Evolutionary conservation across 37 sponge, comb jelly and placozoan genomes (phyloP), one percentile per base, ranked within the genome.

Genomic region (Beroe forskalii): DNA sequence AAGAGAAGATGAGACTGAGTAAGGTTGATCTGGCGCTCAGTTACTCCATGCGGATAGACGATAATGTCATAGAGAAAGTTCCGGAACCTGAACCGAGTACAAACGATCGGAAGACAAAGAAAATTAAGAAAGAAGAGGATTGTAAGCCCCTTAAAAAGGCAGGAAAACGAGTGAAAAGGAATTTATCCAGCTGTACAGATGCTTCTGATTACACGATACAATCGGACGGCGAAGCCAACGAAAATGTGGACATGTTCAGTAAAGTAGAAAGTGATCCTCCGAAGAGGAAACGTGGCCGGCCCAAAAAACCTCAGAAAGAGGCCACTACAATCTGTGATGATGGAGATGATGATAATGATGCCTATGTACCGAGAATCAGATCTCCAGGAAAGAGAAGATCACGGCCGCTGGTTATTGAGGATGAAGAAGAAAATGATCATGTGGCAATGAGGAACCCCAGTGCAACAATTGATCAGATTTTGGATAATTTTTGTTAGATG

Each of bases 1-100:
- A 80, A 44, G 86, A 80, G 42, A 80, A 80, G 86, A 80, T 48
- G 8, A 0, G 86, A 25, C 55, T 80, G 0, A 37, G 38, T 44
- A 80, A 80, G 55, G 27, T 80, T 25, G 86, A 80, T 37, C 20
- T 80, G 86, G 86, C 86, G 12, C 86, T 80, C 38, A 80, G 55
- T 43, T 80, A 80, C 55, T 41, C 86, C 22, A 41, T 80, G 55
- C 12, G 55, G 4, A n/a, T 80, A 25, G 86, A 80, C 86, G 86
- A 80, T 42, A n/a, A 41, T 35, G 4, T 44, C 8, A 14, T 80
- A 19, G 86, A 80, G 42, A 41, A 44, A 23, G 86, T 42, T 8
- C 30, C 25, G 3, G 86, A 80, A 30, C 86, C 86, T 41, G 24
- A 43, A 12, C 22, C 37, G 38, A 72, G 33, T 35, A 35, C 75